These are phyloP conservation scores for Luperina testacea DNA, from an alignment of 2,888 invertebrate genomes.

Conservation along the genomic window DNA sequence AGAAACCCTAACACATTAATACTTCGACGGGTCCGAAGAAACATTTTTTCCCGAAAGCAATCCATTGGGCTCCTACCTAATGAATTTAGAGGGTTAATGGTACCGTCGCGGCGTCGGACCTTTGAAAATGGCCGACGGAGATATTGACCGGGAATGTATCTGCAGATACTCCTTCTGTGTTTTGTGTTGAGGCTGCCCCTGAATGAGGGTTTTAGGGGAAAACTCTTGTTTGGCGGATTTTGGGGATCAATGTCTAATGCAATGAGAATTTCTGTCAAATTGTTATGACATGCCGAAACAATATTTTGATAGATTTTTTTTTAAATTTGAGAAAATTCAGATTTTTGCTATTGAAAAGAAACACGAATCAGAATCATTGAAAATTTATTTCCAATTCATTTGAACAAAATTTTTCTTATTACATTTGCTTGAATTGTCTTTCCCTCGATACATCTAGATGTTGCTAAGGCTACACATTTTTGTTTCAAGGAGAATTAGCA, in stretches of 20 bases:
- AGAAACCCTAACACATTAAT: conserved; percentile 43
- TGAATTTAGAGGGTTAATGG: conserved; percentile 78
- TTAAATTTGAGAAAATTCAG: neutral
- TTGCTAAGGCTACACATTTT: neutral
- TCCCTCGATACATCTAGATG: neutral
- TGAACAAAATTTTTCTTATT: neutral
- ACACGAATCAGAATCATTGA: neutral
- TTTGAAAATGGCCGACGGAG: conserved; percentile 59
- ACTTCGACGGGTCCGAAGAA: conserved; percentile 62
- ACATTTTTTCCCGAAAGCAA: conserved; percentile 78
- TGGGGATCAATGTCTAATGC: neutral
- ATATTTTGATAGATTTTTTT: neutral
- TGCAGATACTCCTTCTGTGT: conserved; percentile 51
- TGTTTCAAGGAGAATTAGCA: neutral
- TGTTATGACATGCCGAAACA: neutral
- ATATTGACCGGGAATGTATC: conserved; percentile 58
- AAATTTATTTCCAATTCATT: neutral
- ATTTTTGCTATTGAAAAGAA: neutral
- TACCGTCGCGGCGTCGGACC: conserved; percentile 46
- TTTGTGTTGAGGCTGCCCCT: conserved; percentile 46
- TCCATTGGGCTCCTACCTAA: conserved; percentile 70
- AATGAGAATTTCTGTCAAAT: neutral
- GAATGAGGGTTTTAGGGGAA: conserved; percentile 44
- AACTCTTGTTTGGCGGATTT: conserved; percentile 2
- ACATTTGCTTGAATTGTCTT: neutral